phyloP scores from a whole-genome alignment of 2,113 vertebrate species.

The Cryptotis parvus region DNA sequence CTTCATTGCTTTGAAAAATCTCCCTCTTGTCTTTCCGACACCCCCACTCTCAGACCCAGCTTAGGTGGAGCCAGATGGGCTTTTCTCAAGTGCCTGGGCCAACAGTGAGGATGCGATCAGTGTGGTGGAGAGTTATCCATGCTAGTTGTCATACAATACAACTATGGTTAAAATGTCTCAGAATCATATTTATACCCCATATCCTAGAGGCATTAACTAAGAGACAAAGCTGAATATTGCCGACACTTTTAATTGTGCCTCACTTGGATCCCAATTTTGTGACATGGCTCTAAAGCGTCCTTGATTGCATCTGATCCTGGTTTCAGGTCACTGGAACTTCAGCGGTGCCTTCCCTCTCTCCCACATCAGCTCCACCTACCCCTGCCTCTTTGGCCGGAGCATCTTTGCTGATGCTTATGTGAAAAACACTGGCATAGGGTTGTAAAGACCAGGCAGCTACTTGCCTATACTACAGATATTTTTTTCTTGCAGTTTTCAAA shows the following conservation, averaged over 20 bases:
- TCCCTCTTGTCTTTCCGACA: neutral
- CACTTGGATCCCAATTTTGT: neutral
- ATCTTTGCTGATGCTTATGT: neutral
- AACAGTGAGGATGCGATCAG: neutral
- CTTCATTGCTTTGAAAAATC: neutral
- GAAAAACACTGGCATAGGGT: constrained; percentile 32
- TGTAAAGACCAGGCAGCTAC: constrained; percentile 51
- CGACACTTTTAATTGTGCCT: neutral
- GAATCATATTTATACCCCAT: constrained; percentile 66
- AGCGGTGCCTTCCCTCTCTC: neutral
- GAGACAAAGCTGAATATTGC: constrained; percentile 23
- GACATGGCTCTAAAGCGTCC: neutral
- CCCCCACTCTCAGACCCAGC: neutral
- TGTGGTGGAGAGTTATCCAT: neutral
- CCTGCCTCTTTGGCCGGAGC: neutral
- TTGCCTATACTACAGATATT: neutral
- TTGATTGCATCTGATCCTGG: neutral
- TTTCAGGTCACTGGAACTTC: neutral
- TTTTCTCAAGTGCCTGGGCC: neutral
- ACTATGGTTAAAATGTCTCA: constrained; percentile 63
- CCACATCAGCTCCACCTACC: neutral
- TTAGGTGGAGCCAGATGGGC: neutral
- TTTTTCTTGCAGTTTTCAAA: constrained; percentile 58
- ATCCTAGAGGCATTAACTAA: constrained; percentile 73
- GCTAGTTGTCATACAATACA: too few species aligned